Evolutionary conservation across 2,888 invertebrate species (phyloP).

Genomic region (Acrobasis repandana): DNA sequence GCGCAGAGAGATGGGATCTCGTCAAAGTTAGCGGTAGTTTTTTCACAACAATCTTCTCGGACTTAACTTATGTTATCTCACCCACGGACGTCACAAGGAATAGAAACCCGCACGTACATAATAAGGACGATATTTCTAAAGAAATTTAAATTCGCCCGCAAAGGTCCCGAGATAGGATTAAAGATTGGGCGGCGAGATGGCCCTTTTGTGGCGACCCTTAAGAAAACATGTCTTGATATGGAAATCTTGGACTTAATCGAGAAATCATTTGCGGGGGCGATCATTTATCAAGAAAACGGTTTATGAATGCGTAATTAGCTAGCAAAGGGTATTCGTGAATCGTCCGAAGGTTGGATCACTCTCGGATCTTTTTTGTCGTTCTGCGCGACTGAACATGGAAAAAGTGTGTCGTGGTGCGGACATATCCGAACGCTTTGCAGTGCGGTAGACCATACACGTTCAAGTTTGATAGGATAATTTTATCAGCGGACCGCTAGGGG

Average conservation of each 20-base stretch:
- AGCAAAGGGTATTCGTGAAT: constrained; percentile 51
- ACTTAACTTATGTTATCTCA: constrained; percentile 83
- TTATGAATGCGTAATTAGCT: constrained; percentile 72
- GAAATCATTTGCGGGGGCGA: constrained; percentile 77
- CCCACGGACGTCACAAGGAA: constrained; percentile 79
- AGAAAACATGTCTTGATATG: constrained; percentile 84
- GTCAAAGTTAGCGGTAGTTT: constrained; percentile 79
- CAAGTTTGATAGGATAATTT: constrained; percentile 75
- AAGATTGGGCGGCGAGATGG: constrained; percentile 82
- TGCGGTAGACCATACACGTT: constrained; percentile 64
- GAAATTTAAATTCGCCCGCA: constrained; percentile 83
- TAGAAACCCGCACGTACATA: constrained; percentile 82
- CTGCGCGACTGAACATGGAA: constrained; percentile 65
- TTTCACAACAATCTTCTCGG: constrained; percentile 82
- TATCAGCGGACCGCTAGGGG: constrained; percentile 51
- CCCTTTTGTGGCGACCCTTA: constrained; percentile 83
- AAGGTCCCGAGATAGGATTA: constrained; percentile 83
- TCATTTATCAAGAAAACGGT: constrained; percentile 72
- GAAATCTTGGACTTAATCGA: constrained; percentile 79
- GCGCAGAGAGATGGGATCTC: constrained; percentile 66
- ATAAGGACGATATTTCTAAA: constrained; percentile 83
- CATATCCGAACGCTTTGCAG: constrained; percentile 63
- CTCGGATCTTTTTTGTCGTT: constrained; percentile 54
- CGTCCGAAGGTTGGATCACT: constrained; percentile 27
- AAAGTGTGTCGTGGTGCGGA: constrained; percentile 59